A percentile compares a stretch with the other conserved stretches of the same genome.
Conservation (phyloP, 2,888 invertebrate species). For the Meghimatium bilineatum region DNA sequence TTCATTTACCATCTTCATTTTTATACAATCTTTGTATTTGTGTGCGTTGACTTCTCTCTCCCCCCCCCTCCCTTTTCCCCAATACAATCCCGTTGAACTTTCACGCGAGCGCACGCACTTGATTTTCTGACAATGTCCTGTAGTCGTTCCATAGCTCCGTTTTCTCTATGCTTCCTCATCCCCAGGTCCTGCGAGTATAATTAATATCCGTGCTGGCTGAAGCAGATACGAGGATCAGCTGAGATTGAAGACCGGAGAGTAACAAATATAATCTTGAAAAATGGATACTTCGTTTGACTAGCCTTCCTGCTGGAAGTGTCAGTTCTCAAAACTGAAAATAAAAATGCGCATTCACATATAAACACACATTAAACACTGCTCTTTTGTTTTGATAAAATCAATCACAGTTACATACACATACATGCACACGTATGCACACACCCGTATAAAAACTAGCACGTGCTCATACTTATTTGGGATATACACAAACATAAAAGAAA, state of each 20-base stretch:
- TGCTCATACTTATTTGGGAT: background rate
- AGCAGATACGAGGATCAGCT: constrained; percentile 16
- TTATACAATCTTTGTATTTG: too few species aligned
- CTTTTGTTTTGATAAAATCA: too few species aligned
- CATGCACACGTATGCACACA: background rate
- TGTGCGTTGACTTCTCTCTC: too few species aligned
- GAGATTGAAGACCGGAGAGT: background rate
- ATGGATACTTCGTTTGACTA: constrained; percentile 6
- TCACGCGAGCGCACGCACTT: too few species aligned
- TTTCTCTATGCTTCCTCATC: background rate
- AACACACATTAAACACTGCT: too few species aligned
- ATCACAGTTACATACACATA: too few species aligned
- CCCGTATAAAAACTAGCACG: background rate
- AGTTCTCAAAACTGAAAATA: background rate
- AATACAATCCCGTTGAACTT: too few species aligned
- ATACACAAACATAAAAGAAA: too few species aligned
- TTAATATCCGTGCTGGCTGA: constrained; percentile 23
- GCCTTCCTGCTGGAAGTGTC: background rate
- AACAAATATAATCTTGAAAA: constrained; percentile 28
- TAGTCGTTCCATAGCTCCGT: background rate
- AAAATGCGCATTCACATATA: background rate
- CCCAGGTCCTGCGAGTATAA: constrained; percentile 21
- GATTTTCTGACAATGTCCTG: too few species aligned
- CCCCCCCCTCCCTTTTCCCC: too few species aligned
- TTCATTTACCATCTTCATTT: too few species aligned